Evolutionary conservation across 2,797 vertebrate species (phyloP), one percentile per base, ranked within the genome.

Genomic region (Coendou prehensilis): DNA sequence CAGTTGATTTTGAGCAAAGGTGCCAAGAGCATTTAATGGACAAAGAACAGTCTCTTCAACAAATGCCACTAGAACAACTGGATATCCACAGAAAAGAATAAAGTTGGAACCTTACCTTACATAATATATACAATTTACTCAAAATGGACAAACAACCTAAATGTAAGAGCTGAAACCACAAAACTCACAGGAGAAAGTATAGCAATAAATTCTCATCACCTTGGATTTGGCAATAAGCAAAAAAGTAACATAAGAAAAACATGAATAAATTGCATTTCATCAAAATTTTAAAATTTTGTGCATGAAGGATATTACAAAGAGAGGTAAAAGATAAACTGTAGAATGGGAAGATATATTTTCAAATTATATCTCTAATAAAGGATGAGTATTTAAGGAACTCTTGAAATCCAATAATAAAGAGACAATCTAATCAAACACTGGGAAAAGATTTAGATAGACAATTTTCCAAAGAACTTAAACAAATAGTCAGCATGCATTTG

Each of bases 1-100:
- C 67, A 90, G 71, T n/a, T 76, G 61, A 79, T 91, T 91, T 95
- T 95, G 41, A 94, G n/a, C 10, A 64, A 64, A 67, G 37, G 8
- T 75, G 2, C 28, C 52, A 64, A 73, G 64, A 52, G 11, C 15
- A 75, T 80, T 69, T 87, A 64, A 56, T 47, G 50, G 52, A 92
- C 54, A 85, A 59, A 89, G 6, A 75, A 22, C 0, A 64, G 52
- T 52, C 45, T 81, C 37, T 88, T 96, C 69, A 88, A 80, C 30
- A 95, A 76, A 71, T 79, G 22, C 9, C 54, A 5, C 17, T 76
- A 64, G n/a, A 52, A 47, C 64, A 91, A 90, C 17, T 89, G 7
- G 22, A n/a, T 61, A 59, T 26, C 10, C 45, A 90, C 33, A 86
- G 5, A 83, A 28, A 87, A 97, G 26, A 92, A 59, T 83, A 28